Conservation (phyloP, 2,888 invertebrate species). For the Bibio marci region DNA sequence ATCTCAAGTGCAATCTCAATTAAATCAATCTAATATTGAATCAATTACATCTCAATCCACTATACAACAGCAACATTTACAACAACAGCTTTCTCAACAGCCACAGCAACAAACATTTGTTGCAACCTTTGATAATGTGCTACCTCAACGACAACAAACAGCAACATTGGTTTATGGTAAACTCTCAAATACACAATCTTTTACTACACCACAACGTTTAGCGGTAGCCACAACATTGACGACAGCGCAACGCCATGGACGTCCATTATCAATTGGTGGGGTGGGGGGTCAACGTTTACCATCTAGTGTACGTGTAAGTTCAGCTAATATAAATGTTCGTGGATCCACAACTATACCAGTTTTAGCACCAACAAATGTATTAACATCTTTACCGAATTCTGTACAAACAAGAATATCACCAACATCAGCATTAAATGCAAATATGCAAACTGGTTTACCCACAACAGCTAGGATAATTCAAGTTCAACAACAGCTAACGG, state of each 20-base stretch:
- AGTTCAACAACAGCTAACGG: conserved; percentile 22
- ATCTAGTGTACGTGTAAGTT: conserved; percentile 3
- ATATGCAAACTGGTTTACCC: conserved; percentile 16
- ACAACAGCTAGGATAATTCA: conserved; percentile 27
- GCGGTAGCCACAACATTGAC: conserved; percentile 21
- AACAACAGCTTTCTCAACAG: conserved; percentile 9
- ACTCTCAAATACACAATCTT: conserved; percentile 17
- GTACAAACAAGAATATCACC: conserved; percentile 9
- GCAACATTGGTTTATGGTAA: conserved; percentile 28
- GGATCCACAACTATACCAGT: conserved; percentile 23
- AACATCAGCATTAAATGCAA: conserved; percentile 15
- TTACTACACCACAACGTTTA: conserved; percentile 18
- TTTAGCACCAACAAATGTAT: conserved; percentile 16
- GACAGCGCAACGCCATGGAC: conserved; percentile 21
- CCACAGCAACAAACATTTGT: conserved; percentile 19
- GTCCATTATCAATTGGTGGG: conserved; percentile 21
- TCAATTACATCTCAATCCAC: background rate
- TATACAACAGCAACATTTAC: background rate
- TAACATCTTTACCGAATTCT: conserved; percentile 12
- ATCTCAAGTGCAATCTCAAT: conserved; percentile 3
- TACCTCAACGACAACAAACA: conserved; percentile 24
- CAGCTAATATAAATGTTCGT: conserved; percentile 21
- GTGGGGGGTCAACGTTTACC: conserved; percentile 1
- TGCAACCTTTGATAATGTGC: conserved; percentile 23
- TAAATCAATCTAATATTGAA: background rate